These are phyloP conservation scores for Aphelenchoides bicaudatus DNA, from an alignment of 2,888 invertebrate species.

Conservation along the genomic window DNA sequence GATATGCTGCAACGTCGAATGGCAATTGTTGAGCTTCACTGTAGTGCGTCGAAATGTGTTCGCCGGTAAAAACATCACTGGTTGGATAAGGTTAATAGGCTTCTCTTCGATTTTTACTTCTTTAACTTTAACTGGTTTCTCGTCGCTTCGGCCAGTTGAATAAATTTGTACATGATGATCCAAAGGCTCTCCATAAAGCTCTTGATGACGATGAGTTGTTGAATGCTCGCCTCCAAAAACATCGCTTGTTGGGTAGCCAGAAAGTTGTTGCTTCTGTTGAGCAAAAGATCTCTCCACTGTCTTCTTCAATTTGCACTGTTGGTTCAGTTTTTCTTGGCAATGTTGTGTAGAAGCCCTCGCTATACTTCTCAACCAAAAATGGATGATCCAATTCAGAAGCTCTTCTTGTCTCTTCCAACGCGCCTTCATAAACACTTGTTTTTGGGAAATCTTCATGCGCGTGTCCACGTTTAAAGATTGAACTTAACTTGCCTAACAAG, in stretches of 20 bases:
- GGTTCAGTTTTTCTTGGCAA: too few relatives aligned
- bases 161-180: background rate
- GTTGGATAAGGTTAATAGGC: too few relatives aligned
- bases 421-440: background rate
- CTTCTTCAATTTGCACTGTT: background rate
- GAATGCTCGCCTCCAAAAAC: too few relatives aligned
- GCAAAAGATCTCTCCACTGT: background rate
- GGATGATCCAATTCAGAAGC: background rate
- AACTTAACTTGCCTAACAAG: background rate
- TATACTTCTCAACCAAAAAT: background rate
- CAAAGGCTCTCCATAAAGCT: background rate
- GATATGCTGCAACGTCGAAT: too few relatives aligned
- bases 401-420: background rate
- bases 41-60: too few relatives aligned
- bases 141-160: background rate
- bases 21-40: too few relatives aligned
- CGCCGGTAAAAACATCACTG: background rate
- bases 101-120: too few relatives aligned
- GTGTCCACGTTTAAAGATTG: conserved; percentile 3
- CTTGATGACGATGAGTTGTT: too few relatives aligned
- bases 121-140: background rate
- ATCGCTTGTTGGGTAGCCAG: too few relatives aligned
- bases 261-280: background rate
- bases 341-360: background rate
- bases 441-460: background rate